phyloP scores from a whole-genome alignment of 1,140 invertebrate species.

The Hestina assimilis region DNA sequence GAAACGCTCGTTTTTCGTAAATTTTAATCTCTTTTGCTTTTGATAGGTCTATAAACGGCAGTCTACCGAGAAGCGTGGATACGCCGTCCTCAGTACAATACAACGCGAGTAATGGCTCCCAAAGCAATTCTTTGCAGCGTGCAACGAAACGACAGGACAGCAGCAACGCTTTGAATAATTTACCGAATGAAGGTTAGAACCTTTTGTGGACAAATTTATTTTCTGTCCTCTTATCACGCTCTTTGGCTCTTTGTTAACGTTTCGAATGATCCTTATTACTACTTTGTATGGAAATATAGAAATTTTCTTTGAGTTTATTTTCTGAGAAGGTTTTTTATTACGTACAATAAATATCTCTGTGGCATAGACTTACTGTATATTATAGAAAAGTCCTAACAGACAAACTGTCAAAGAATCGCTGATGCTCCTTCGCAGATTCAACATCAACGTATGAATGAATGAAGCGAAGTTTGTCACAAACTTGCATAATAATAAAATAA shows the following conservation, averaged over 20 bases:
- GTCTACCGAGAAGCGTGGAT: slow-evolving; percentile 63
- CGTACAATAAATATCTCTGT: too few relatives aligned
- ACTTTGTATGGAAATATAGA: neutral
- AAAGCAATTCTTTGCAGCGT: slow-evolving; percentile 80
- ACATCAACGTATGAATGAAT: too few relatives aligned
- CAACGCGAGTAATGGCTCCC: slow-evolving; percentile 73
- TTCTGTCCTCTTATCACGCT: neutral
- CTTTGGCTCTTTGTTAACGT: neutral
- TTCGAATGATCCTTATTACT: neutral
- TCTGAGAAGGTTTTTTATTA: neutral
- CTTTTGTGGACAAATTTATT: neutral
- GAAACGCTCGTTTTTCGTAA: neutral
- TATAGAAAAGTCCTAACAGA: too few relatives aligned
- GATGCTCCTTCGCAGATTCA: too few relatives aligned
- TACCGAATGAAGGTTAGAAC: slow-evolving; percentile 39
- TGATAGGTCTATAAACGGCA: slow-evolving; percentile 61
- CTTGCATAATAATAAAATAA: too few relatives aligned
- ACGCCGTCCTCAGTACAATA: slow-evolving; percentile 74
- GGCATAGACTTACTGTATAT: too few relatives aligned
- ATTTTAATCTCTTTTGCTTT: neutral
- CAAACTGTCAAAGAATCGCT: too few relatives aligned
- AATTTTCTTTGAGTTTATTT: neutral
- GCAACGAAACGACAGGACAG: slow-evolving; percentile 77
- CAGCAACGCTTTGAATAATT: slow-evolving; percentile 70
- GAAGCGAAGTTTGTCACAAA: too few relatives aligned